phyloP scores from a whole-genome alignment of 2,797 vertebrate genomes.

The Mormyrops boulengeri region DNA sequence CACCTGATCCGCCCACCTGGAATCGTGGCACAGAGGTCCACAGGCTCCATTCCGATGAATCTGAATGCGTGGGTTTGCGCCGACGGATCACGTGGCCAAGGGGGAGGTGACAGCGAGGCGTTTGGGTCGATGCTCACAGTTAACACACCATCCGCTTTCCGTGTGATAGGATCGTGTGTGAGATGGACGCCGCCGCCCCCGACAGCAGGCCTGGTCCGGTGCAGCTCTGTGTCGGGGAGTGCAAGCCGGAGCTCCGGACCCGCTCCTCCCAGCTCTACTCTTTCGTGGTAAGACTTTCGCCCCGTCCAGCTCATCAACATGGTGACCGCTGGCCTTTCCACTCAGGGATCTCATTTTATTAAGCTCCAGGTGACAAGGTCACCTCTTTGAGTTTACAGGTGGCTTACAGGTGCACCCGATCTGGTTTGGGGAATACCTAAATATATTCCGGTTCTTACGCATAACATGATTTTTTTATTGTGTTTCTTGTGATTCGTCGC shows the following conservation, averaged over 20 bases:
- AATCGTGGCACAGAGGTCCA: conserved; percentile 42
- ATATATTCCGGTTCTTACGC: conserved; percentile 35
- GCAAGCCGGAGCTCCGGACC: conserved; percentile 84
- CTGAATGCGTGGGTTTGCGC: background rate
- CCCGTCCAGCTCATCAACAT: conserved; percentile 30
- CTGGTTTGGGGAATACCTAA: conserved; percentile 9
- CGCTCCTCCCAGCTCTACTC: conserved; percentile 80
- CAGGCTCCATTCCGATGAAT: conserved; percentile 49
- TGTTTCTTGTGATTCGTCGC: conserved; percentile 8
- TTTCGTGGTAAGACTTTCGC: conserved; percentile 78
- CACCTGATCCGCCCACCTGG: conserved; percentile 58
- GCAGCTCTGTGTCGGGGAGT: conserved; percentile 88
- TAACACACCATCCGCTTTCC: background rate
- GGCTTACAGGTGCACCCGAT: conserved; percentile 10
- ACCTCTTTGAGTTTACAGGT: conserved; percentile 26
- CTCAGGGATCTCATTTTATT: background rate
- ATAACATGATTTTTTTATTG: conserved; percentile 23
- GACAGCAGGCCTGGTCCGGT: conserved; percentile 76
- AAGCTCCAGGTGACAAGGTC: background rate
- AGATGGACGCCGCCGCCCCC: conserved; percentile 76
- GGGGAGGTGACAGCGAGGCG: background rate
- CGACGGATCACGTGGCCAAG: background rate
- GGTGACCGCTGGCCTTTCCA: background rate
- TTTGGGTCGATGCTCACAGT: background rate
- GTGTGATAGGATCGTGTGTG: conserved; percentile 84